These are phyloP conservation scores for Hermetia illucens DNA, from an alignment of 1,140 invertebrate species.

Conservation along the genomic window DNA sequence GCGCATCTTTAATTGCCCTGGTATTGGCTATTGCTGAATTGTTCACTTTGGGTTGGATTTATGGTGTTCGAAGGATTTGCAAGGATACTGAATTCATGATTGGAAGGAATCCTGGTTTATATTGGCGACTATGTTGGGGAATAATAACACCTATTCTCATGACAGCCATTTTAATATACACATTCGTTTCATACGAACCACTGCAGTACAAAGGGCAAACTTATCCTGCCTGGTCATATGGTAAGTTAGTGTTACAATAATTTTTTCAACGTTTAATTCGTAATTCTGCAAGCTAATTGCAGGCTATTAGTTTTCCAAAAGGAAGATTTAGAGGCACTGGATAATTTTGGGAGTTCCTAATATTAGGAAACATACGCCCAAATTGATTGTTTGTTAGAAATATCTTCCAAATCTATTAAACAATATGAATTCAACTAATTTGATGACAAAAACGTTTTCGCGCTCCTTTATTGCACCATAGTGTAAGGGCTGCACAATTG, in stretches of 20 bases:
- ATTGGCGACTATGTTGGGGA: conserved; percentile 74
- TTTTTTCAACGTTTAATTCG: too few relatives aligned
- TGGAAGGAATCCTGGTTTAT: conserved; percentile 47
- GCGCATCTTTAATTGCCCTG: conserved; percentile 53
- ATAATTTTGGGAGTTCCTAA: too few relatives aligned
- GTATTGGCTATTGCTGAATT: conserved; percentile 51
- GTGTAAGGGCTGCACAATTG: too few relatives aligned
- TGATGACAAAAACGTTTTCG: too few relatives aligned
- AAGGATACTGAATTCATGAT: conserved; percentile 57
- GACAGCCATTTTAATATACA: conserved; percentile 48
- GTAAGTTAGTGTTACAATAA: conserved; percentile 28
- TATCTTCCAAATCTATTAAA: background rate
- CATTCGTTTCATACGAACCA: conserved; percentile 36
- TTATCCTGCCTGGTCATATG: conserved; percentile 35
- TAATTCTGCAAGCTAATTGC: too few relatives aligned
- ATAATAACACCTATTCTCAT: conserved; percentile 57
- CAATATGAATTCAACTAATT: too few relatives aligned
- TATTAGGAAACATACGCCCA: background rate
- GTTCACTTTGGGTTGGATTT: conserved; percentile 48
- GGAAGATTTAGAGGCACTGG: too few relatives aligned
- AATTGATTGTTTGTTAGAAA: background rate
- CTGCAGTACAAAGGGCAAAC: conserved; percentile 33
- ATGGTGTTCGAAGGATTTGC: conserved; percentile 50
- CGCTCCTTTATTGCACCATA: too few relatives aligned
- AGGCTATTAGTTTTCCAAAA: too few relatives aligned